Conservation (phyloP, 2,797 vertebrate species). For the Falco naumanni region DNA sequence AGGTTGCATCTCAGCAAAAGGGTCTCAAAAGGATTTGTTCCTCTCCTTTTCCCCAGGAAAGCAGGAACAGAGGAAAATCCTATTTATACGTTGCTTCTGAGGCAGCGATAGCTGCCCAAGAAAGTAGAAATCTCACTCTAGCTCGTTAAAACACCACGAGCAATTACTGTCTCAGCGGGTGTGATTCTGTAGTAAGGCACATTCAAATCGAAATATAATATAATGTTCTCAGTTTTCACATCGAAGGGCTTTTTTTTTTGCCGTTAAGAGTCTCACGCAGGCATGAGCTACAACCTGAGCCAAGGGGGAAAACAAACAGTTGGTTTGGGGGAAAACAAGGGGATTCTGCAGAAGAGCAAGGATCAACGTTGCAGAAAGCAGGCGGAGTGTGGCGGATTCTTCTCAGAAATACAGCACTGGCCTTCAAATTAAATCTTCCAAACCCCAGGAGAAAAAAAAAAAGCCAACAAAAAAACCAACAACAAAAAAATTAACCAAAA, state of each 20-base stretch:
- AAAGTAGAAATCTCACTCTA: background rate
- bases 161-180: background rate
- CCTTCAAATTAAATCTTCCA: background rate
- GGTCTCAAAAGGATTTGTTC: background rate
- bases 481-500: background rate
- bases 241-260: background rate
- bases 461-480: no score
- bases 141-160: background rate
- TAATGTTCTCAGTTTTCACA: background rate
- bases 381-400: accelerated
- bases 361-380: background rate
- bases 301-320: background rate
- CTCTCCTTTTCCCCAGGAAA: background rate
- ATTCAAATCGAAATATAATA: background rate
- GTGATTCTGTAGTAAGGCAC: background rate
- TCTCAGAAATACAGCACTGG: background rate
- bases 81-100: background rate
- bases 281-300: background rate
- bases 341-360: background rate
- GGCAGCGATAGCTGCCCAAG: background rate
- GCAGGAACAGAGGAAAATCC: background rate
- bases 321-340: background rate
- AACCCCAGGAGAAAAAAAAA: background rate
- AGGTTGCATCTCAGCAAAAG: background rate
- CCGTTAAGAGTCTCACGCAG: background rate